Evolutionary conservation across 2,113 vertebrate genomes (phyloP).

Genomic region (Acrocephalus kingi): DNA sequence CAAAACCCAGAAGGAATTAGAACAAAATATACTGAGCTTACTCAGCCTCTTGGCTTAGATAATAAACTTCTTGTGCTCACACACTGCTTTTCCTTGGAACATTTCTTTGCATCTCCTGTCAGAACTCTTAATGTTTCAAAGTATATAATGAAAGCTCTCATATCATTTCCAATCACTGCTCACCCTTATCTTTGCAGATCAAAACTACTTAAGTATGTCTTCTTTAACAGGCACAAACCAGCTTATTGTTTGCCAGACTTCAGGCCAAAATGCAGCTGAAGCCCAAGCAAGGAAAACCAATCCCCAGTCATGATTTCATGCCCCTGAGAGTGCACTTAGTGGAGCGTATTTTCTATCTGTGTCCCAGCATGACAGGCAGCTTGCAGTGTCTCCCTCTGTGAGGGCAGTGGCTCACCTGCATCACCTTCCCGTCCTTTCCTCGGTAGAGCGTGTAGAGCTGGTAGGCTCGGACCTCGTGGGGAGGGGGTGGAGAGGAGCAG

Average conservation of each 20-base stretch:
- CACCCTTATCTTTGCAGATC: background rate
- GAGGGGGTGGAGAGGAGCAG: constrained; percentile 76
- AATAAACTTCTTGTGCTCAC: background rate
- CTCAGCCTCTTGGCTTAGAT: background rate
- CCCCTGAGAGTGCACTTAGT: background rate
- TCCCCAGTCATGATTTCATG: too few species aligned
- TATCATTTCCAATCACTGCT: background rate
- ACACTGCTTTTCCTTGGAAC: background rate
- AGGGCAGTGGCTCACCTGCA: constrained; percentile 83
- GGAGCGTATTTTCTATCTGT: accelerated
- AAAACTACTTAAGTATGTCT: background rate
- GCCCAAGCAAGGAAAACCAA: background rate
- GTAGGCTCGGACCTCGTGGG: constrained; percentile 91
- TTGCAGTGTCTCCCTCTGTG: background rate
- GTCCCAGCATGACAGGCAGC: background rate
- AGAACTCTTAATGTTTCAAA: background rate
- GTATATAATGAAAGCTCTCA: background rate
- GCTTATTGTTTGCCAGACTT: background rate
- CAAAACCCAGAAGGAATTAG: background rate
- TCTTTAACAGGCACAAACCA: background rate
- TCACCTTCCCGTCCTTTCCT: constrained; percentile 90
- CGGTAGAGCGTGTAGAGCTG: constrained; percentile 96
- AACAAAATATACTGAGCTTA: background rate
- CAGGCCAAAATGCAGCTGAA: background rate
- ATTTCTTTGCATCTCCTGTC: background rate